Evolutionary conservation across 2,797 vertebrate genomes (phyloP), one percentile per base, ranked within the genome.

Genomic region (Triplophysa bombifrons): DNA sequence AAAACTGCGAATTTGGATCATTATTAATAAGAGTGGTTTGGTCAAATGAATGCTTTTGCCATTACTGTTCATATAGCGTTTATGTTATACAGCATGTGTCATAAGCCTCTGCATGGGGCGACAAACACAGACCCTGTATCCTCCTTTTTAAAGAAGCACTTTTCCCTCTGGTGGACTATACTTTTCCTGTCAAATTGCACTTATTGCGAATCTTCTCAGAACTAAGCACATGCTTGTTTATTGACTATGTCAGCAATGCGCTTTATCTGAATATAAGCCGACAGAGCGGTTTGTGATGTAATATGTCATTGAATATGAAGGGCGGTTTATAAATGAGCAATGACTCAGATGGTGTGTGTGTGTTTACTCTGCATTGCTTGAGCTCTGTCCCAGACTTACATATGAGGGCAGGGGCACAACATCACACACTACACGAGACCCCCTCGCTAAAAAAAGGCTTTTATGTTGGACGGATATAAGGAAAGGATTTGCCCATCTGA

Each of bases 41-140:
- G 20, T 27, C 27, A 13, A 73, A 72, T 46, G 38, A 41, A 64
- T 22, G 69, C 38, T 65, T 50, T 50, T 44, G 38, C 17, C 50
- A 34, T 73, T 55, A 22, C n/a, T 44, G 46, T 70, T 78, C 20
- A 63, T 71, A 71, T 73, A 67, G 50, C 51, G 46, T 20, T 53
- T 55, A 41, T 53, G 61, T 79, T 79, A 65, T 66, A 58, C 61
- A 73, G 70, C 78, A 80, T 80, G 76, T 78, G 78, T 80, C 78
- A 71, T 64, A 56, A 50, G 77, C 60, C 77, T 80, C 61, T 56
- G 70, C 78, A 80, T 51, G 17, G 70, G 51, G 63, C 63, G 3
- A 72, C 38, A 72, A 61, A 66, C 60, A 66, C 77, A 56, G 55
- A 79, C 25, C 41, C 61, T 66, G 58, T 72, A 66, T 66, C 77